Evolutionary conservation across 2,113 vertebrate species (phyloP).

Genomic region (Hirundichthys speculiger): DNA sequence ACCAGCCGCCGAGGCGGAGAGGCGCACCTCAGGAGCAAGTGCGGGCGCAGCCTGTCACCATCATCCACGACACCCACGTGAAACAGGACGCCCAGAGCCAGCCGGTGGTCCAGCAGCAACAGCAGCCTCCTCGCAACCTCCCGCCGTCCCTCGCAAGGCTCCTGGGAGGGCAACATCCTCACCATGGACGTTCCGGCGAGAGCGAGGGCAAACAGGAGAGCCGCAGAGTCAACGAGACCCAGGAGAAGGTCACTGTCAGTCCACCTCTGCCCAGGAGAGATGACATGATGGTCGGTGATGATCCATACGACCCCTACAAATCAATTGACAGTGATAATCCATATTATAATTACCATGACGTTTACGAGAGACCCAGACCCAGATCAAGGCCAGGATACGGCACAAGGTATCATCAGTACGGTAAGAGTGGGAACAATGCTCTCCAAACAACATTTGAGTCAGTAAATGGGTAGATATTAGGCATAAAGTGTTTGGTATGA

Average conservation of each 20-base stretch:
- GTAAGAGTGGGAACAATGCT: slow-evolving; percentile 77
- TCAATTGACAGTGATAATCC: slow-evolving; percentile 91
- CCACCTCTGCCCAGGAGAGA: slow-evolving; percentile 62
- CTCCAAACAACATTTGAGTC: neutral
- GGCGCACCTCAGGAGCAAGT: slow-evolving; percentile 69
- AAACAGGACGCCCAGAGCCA: slow-evolving; percentile 35
- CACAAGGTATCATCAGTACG: slow-evolving; percentile 92
- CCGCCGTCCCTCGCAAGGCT: slow-evolving; percentile 61
- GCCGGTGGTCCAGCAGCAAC: slow-evolving; percentile 34
- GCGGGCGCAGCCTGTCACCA: slow-evolving; percentile 73
- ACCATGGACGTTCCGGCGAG: slow-evolving; percentile 22
- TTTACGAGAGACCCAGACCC: slow-evolving; percentile 87
- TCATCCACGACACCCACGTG: slow-evolving; percentile 72
- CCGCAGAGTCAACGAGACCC: slow-evolving; percentile 56
- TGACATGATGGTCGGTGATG: slow-evolving; percentile 92
- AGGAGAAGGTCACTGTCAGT: slow-evolving; percentile 44
- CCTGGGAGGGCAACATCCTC: slow-evolving; percentile 53
- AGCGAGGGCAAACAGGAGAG: slow-evolving; percentile 36
- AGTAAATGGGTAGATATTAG: neutral
- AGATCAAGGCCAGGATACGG: slow-evolving; percentile 90
- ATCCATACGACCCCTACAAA: slow-evolving; percentile 93
- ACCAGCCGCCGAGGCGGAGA: slow-evolving; percentile 85
- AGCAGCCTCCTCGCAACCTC: slow-evolving; percentile 48
- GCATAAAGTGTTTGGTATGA: neutral
- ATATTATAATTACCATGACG: slow-evolving; percentile 94